Evolutionary conservation across 2,888 invertebrate species (phyloP), one percentile per base, ranked within the genome.

Genomic region (Stenurella melanura): DNA sequence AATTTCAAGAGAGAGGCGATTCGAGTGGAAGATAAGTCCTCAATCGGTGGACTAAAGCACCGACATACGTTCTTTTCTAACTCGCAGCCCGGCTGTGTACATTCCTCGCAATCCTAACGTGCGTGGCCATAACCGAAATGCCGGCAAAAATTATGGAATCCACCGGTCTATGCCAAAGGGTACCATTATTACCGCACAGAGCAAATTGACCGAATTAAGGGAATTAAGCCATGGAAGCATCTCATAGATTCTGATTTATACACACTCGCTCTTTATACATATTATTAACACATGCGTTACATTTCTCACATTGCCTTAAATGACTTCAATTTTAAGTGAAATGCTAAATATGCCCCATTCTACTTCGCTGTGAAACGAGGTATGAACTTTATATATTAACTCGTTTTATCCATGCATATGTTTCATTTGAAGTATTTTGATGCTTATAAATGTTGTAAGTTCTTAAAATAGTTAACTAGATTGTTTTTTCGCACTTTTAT

Each of bases 1-100:
- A 85, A 86, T 86, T 85, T 85, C 83, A 83, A 84, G 80, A 79
- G 81, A 82, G 79, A 75, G 69, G 76, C 80, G 80, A 82, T 80
- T 70, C 75, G 73, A 77, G 77, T 72, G 18, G 66, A 63, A 82
- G 82, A 82, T 82, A 82, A 78, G 80, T 72, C 63, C 63, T 61
- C 61, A 61, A 61, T 50, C 72, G 72, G 63, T 58, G 63, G 72
- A 63, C 63, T 21, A 63, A 72, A 72, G 72, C 66, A 60, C 73
- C 74, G 83, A 83, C 82, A 64, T 81, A 81, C 82, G 80, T 80
- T 71, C 77, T 73, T 66, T 21, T 68, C 75, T 66, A 61, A 42
- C 38, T 56, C 56, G 42, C 60, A 64, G 63, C 67, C 71, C 61
- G 21, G 73, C 69, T 56, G 15, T 73, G 72, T 60, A 66, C 73